Base-by-base conservation (phyloP, 2,888 invertebrate genomes). In the Sclerodermus sp. region DNA sequence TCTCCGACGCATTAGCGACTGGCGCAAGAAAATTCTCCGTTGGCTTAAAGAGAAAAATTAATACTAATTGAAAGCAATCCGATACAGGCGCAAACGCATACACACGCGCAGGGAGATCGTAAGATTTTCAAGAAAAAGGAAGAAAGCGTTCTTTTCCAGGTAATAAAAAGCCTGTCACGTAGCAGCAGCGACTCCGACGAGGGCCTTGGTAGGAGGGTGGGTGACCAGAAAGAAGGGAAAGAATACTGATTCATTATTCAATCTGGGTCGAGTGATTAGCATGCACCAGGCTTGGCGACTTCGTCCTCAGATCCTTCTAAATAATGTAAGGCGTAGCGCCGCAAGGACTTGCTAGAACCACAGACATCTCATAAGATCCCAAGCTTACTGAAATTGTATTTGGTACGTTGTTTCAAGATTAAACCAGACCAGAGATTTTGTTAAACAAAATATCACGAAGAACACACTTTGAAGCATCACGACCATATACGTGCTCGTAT, bases 181-280 rank as follows among this genome's bases (percentile, higher is more conserved):
- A 73, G 76, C 70, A 23, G 34, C 34, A 42, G 49, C 36, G 51
- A 44, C 53, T 47, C 56, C 53, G 57, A 52, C 60, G 54, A 45
- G 55, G 57, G 52, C n/a, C n/a, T n/a, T n/a, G 58, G 57, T 63
- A 64, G 62, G 80, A 80, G 76, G 80, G 80, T 66, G 56, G 53
- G 49, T 34, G 53, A 12, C 4, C 4, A 54, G 58, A 62, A 64
- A 64, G 64, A 69, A 71, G 67, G 80, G 73, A 81, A 82, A 82
- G 82, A 82, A 82, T 81, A 80, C 81, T 81, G 81, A 82, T 83
- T 83, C 82, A 82, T 83, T 83, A 82, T 82, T 82, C 82, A 81
- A 81, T 81, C 79, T 79, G 78, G 79, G 80, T 77, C 78, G 80
- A 80, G 81, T 82, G 82, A 82, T 82, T 82, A 82, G 82, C 82